Percentiles rank a stretch among this genome's conserved stretches.
Conservation (phyloP, 2,113 vertebrate genomes). For the Sinosuthora webbiana region DNA sequence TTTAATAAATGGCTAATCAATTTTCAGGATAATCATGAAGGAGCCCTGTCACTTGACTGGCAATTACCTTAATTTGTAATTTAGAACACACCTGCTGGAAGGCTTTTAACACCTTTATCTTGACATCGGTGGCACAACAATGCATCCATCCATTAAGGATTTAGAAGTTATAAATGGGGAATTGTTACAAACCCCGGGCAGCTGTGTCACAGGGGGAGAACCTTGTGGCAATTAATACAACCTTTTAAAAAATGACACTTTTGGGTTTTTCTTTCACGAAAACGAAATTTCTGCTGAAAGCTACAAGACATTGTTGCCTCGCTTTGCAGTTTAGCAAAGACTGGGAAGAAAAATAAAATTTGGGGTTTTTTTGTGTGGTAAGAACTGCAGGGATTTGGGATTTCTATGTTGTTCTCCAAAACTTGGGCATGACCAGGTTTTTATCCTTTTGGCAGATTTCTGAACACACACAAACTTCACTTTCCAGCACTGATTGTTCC, state of each 20-base stretch:
- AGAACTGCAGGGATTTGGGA: not conserved
- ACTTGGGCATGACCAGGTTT: fast-evolving
- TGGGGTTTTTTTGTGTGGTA: fast-evolving
- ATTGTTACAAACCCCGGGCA: not conserved
- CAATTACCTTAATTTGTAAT: not conserved
- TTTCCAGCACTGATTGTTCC: not conserved
- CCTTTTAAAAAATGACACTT: not conserved
- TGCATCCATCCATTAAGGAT: not conserved
- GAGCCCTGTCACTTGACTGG: not conserved
- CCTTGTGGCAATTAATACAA: not conserved
- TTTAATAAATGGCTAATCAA: not conserved
- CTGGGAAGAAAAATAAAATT: not conserved
- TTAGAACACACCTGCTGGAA: not conserved
- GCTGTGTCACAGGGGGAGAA: not conserved
- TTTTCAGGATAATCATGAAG: not conserved
- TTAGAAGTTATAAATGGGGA: not conserved
- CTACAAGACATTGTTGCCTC: not conserved
- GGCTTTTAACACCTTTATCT: not conserved
- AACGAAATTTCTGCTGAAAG: not conserved
- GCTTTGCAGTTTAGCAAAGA: not conserved
- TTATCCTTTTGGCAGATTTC: not conserved
- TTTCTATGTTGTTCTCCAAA: not conserved
- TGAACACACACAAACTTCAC: not conserved
- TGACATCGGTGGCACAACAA: not conserved
- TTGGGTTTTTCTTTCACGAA: not conserved